Conservation (phyloP, 1,140 invertebrate genomes). For the Diorhabda sublineata region DNA sequence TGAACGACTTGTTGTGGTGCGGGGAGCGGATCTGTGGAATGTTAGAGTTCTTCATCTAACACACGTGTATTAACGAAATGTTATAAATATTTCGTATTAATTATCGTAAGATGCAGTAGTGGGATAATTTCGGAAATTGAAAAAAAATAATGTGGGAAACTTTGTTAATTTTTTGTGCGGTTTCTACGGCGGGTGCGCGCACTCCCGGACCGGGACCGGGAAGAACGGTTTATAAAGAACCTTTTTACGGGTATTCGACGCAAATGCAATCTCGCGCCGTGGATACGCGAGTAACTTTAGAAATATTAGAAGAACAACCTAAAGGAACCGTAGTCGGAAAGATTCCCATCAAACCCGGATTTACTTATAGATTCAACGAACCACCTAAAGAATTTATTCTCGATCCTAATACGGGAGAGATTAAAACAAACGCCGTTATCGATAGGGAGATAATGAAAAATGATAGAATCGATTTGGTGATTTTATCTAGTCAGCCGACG, state of each 20-base stretch:
- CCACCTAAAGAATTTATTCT: conserved; percentile 77
- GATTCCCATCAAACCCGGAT: conserved; percentile 81
- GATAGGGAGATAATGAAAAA: conserved; percentile 73
- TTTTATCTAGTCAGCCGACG: conserved; percentile 86
- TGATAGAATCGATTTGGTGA: conserved; percentile 83
- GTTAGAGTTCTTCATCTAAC: conserved; percentile 44
- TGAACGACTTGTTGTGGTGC: conserved; percentile 40
- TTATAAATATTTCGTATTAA: conserved; percentile 19
- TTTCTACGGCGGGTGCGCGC: conserved; percentile 36
- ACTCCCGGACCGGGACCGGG: conserved; percentile 49
- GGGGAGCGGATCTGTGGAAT: conserved; percentile 45
- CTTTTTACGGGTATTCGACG: conserved; percentile 46
- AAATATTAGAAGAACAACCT: conserved; percentile 78
- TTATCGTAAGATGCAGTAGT: conserved; percentile 11
- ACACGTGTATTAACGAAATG: conserved; percentile 35
- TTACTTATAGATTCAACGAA: conserved; percentile 89
- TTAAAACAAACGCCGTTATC: conserved; percentile 72
- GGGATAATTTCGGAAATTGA: conserved; percentile 3
- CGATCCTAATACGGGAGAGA: conserved; percentile 76
- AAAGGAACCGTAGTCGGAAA: conserved; percentile 75
- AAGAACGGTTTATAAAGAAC: conserved; percentile 41
- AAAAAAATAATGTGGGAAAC: conserved; percentile 13
- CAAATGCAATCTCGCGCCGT: conserved; percentile 83
- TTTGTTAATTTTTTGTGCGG: conserved; percentile 22
- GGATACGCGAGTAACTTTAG: conserved; percentile 78